These are phyloP conservation scores for Amiota communis DNA, from an alignment of 2,888 invertebrate genomes.

Conservation along the genomic window DNA sequence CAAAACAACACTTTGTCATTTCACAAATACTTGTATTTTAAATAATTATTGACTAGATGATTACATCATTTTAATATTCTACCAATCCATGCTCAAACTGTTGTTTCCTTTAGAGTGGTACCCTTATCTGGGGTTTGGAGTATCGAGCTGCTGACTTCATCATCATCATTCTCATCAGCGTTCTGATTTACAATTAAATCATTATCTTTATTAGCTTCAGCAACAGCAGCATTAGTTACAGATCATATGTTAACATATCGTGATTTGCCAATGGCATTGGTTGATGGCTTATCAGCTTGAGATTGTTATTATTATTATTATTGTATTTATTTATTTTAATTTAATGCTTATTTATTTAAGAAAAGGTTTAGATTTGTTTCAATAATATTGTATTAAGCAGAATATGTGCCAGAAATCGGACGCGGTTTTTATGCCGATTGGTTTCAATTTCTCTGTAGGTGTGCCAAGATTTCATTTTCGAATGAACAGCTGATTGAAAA, in stretches of 20 bases:
- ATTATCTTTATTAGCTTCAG: background rate
- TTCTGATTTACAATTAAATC: constrained; percentile 18
- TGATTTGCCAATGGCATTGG: constrained; percentile 38
- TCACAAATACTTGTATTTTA: too few relatives aligned
- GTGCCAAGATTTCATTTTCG: too few relatives aligned
- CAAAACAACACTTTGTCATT: too few relatives aligned
- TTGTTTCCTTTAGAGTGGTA: constrained; percentile 48
- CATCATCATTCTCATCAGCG: constrained; percentile 30
- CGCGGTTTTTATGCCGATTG: too few relatives aligned
- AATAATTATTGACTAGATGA: constrained; percentile 11
- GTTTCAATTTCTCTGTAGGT: too few relatives aligned
- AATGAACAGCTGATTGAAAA: too few relatives aligned
- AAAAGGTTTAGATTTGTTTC: too few relatives aligned
- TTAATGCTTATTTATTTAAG: too few relatives aligned
- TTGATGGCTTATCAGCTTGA: constrained; percentile 49
- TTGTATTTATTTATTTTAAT: too few relatives aligned
- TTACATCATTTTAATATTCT: background rate
- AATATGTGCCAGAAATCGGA: too few relatives aligned
- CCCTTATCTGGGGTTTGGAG: constrained; percentile 4
- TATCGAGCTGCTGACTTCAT: constrained; percentile 23
- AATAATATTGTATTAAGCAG: too few relatives aligned
- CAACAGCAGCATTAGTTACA: background rate
- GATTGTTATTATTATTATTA: too few relatives aligned
- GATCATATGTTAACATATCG: constrained; percentile 10
- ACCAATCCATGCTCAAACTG: constrained; percentile 44